Conservation (phyloP, 1,140 invertebrate species). For the Microplitis demolitor region DNA sequence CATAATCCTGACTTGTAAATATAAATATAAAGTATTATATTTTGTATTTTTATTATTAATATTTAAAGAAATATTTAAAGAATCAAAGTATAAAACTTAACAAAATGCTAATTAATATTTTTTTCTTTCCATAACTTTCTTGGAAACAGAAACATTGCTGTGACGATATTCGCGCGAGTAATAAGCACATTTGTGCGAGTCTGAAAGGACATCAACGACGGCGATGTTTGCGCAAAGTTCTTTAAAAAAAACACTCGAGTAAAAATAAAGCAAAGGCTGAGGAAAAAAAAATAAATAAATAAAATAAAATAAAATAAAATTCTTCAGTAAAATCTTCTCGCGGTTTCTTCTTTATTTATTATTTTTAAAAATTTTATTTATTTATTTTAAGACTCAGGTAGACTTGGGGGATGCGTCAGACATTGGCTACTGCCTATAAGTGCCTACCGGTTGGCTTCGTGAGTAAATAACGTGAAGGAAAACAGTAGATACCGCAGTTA, state of each 20-base stretch:
- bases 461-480: conserved; percentile 31
- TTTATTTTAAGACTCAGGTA: neutral
- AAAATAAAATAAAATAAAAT: neutral
- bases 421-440: conserved; percentile 12
- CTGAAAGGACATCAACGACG: conserved; percentile 24
- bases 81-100: too few relatives aligned
- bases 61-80: too few relatives aligned
- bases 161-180: conserved; percentile 51
- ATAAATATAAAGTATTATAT: too few relatives aligned
- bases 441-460: conserved; percentile 4
- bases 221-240: conserved; percentile 30
- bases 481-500: conserved; percentile 23
- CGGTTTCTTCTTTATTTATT: neutral
- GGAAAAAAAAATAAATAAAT: neutral
- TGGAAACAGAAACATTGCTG: conserved; percentile 40
- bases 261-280: neutral
- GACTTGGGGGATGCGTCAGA: neutral
- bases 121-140: conserved; percentile 23
- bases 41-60: too few relatives aligned
- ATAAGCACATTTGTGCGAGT: conserved; percentile 48
- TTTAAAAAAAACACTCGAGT: neutral
- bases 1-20: too few relatives aligned
- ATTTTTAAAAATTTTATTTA: neutral
- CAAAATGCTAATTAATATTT: conserved; percentile 23
- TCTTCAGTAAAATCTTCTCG: neutral